Conservation (phyloP, 1,140 invertebrate species). For the Geopemphigus sp. region DNA sequence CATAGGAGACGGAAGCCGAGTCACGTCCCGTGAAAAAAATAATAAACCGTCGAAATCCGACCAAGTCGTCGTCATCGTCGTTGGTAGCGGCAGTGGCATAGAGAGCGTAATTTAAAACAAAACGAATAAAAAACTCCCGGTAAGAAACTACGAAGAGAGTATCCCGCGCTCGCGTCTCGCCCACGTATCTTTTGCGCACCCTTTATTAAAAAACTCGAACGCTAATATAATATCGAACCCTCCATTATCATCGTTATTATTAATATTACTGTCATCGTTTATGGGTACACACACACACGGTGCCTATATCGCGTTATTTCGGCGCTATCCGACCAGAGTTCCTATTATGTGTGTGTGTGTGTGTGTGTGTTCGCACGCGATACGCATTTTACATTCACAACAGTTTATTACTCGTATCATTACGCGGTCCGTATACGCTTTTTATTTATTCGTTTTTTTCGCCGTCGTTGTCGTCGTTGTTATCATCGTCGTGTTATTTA, state of each 20-base stretch:
- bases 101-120: conserved; percentile 13
- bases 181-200: not conserved
- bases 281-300: no score
- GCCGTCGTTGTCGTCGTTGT: no score
- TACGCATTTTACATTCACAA: conserved; percentile 38
- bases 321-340: conserved; percentile 38
- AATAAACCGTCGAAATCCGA: not conserved
- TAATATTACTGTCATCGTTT: not conserved
- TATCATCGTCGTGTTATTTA: conserved; percentile 3
- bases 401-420: conserved; percentile 8
- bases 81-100: no score
- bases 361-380: not conserved
- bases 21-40: conserved; percentile 37
- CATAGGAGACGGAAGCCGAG: no score
- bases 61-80: no score
- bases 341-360: conserved; percentile 5
- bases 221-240: not conserved
- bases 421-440: conserved; percentile 27
- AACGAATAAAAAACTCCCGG: not conserved
- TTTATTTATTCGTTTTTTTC: conserved; percentile 6
- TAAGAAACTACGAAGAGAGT: not conserved
- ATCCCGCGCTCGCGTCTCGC: no score
- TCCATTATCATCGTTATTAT: not conserved
- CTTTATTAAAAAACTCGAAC: not conserved
- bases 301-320: not conserved